Evolutionary conservation across 2,797 vertebrate species (phyloP).

Genomic region (Pipistrellus nathusii): DNA sequence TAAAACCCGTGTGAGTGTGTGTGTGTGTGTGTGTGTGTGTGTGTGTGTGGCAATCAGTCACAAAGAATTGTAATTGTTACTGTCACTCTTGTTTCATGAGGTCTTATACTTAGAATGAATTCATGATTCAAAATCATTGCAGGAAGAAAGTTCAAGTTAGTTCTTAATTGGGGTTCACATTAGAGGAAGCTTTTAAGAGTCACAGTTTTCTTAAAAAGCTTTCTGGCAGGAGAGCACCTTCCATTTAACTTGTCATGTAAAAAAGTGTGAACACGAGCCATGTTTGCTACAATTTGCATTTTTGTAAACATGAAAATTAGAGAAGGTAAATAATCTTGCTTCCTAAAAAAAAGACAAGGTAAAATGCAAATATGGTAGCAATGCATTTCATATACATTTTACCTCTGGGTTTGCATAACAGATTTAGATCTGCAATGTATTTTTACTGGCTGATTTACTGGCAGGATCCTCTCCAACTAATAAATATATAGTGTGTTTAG

Average conservation of each 20-base stretch:
- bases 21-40: not conserved
- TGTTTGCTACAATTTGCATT: constrained; percentile 5
- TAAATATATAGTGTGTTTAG: constrained; percentile 32
- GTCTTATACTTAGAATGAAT: not conserved
- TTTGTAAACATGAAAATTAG: constrained; percentile 56
- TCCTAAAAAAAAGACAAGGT: constrained; percentile 31
- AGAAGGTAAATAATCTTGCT: constrained; percentile 19
- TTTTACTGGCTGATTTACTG: constrained; percentile 20
- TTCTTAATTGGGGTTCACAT: constrained; percentile 32
- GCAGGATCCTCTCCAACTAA: constrained; percentile 18
- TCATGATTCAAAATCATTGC: constrained; percentile 6
- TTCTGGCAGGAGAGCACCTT: not conserved
- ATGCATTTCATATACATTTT: constrained; percentile 25
- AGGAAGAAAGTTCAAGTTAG: constrained; percentile 38
- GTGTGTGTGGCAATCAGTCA: not conserved
- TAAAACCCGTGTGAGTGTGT: not conserved
- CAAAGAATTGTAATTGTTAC: not conserved
- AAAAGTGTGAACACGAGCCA: not conserved
- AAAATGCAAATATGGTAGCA: constrained; percentile 40
- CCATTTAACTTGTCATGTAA: not conserved
- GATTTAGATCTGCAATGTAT: constrained; percentile 1
- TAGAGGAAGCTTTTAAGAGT: not conserved
- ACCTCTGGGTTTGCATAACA: constrained; percentile 30
- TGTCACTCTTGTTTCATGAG: not conserved
- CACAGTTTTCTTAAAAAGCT: not conserved